Evolutionary conservation across 1,140 invertebrate species (phyloP).

Genomic region (Zaprionus taronus): DNA sequence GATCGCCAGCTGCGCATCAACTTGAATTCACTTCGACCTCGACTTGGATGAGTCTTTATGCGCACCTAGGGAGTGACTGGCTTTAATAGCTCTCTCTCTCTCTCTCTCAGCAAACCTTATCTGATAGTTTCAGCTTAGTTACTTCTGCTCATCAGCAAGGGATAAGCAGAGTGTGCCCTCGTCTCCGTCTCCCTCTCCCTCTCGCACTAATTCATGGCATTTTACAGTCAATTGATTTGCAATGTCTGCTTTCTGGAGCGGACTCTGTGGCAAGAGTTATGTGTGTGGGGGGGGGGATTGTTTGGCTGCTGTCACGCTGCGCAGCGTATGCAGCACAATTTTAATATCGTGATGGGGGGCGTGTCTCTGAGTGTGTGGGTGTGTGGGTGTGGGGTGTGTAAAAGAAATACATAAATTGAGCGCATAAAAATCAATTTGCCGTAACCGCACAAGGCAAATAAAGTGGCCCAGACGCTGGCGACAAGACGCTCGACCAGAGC

Average conservation of each 20-base stretch:
- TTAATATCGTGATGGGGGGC: conserved; percentile 21
- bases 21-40: not conserved
- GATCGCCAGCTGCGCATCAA: not conserved
- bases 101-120: too few relatives aligned
- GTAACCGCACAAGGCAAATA: conserved; percentile 74
- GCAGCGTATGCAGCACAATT: conserved; percentile 29
- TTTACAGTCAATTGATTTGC: conserved; percentile 74
- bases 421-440: conserved; percentile 80
- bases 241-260: conserved; percentile 29
- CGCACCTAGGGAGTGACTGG: too few relatives aligned
- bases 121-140: not conserved
- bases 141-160: not conserved
- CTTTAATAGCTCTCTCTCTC: too few relatives aligned
- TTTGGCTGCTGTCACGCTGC: conserved; percentile 1
- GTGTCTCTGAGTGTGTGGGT: not conserved
- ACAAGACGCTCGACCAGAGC: conserved; percentile 25
- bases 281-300: not conserved
- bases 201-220: conserved; percentile 49
- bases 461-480: conserved; percentile 36
- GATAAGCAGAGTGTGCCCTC: not conserved
- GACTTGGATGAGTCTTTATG: not conserved
- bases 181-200: not conserved
- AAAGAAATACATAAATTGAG: conserved; percentile 71
- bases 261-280: conserved; percentile 14
- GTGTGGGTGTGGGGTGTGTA: conserved; percentile 26